Percentiles rank a stretch among this genome's conserved stretches.
phyloP scores from a whole-genome alignment of 2,888 invertebrate species.

The Sesia bembeciformis region DNA sequence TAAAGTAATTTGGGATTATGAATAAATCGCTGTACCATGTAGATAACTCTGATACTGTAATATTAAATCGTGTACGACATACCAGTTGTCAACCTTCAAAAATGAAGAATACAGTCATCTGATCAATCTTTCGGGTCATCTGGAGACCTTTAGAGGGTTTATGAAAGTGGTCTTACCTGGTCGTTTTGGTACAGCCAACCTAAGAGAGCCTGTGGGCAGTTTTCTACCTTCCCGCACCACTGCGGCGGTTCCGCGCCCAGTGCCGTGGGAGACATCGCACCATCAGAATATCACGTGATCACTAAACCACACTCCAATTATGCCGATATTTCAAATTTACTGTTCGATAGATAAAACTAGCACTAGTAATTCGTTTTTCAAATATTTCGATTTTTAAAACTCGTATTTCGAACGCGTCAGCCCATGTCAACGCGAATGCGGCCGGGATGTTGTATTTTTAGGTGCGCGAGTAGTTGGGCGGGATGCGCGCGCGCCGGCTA shows the following conservation, averaged over 20 bases:
- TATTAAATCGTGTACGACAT: no score
- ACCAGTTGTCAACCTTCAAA: no score
- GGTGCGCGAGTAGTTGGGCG: slow-evolving; percentile 37
- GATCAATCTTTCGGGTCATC: not conserved
- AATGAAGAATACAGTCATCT: no score
- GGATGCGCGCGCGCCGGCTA: slow-evolving; percentile 62
- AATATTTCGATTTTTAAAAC: slow-evolving; percentile 15
- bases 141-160: not conserved
- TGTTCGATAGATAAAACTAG: not conserved
- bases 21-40: no score
- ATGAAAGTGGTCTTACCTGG: slow-evolving; percentile 34
- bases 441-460: slow-evolving; percentile 38
- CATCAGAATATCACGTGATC: slow-evolving; percentile 24
- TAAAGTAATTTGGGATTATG: no score
- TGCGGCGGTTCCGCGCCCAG: slow-evolving; percentile 56
- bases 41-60: no score
- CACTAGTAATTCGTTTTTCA: not conserved
- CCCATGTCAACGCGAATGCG: slow-evolving; percentile 30
- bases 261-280: slow-evolving; percentile 60
- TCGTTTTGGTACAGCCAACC: slow-evolving; percentile 65
- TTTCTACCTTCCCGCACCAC: slow-evolving; percentile 58
- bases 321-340: not conserved
- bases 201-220: slow-evolving; percentile 51
- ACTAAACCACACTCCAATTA: not conserved
- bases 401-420: slow-evolving; percentile 25